Evolutionary conservation across 2,797 vertebrate species (phyloP).

Genomic region (Octomys mimax): DNA sequence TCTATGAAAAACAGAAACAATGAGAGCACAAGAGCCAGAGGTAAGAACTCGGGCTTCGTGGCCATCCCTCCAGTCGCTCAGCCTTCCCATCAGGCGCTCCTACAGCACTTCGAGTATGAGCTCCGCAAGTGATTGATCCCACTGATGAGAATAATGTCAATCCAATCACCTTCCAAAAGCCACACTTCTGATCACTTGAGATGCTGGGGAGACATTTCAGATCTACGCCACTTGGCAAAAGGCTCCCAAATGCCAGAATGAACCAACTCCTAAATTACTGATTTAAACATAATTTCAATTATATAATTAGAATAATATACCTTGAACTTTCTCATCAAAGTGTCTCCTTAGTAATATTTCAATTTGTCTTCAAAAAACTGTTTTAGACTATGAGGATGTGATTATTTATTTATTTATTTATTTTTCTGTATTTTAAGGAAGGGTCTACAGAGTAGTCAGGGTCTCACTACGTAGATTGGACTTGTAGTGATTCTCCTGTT

Average conservation of each 20-base stretch:
- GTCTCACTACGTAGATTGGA: no score
- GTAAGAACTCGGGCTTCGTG: background rate
- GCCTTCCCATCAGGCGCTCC: background rate
- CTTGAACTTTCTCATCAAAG: background rate
- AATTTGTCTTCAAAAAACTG: conserved; percentile 10
- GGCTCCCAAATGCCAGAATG: background rate
- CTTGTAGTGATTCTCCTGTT: no score
- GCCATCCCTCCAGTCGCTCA: background rate
- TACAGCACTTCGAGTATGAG: background rate
- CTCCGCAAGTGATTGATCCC: background rate
- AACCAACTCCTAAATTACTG: conserved; percentile 41
- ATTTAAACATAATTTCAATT: conserved; percentile 4
- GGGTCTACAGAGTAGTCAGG: no score
- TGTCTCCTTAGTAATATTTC: background rate
- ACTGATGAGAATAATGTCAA: background rate
- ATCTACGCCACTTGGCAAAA: background rate
- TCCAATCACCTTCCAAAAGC: background rate
- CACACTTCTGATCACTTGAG: background rate
- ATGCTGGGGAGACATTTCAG: background rate
- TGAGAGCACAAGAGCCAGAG: background rate
- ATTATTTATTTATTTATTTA: background rate
- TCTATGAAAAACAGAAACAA: background rate
- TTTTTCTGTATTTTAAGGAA: no score
- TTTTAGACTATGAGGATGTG: background rate
- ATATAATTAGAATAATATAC: conserved; percentile 7